Conservation (phyloP, 2,113 vertebrate species). For the Lycocorax pyrrhopterus region DNA sequence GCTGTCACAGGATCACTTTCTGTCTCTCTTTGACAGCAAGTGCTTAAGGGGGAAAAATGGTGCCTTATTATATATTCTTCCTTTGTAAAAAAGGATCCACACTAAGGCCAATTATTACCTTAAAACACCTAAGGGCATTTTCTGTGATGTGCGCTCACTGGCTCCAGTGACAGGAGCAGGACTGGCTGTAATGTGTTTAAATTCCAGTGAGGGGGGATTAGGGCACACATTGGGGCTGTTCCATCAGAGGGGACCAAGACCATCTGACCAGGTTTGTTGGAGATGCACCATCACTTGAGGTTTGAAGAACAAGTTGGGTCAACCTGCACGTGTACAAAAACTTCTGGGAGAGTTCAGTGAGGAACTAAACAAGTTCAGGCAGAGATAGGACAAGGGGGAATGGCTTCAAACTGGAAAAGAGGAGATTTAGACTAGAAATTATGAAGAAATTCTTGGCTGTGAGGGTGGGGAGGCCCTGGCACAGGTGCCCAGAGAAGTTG, state of each 20-base stretch:
- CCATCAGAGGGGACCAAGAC: background rate
- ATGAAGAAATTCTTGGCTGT: background rate
- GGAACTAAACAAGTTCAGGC: background rate
- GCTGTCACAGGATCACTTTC: background rate
- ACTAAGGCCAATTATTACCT: background rate
- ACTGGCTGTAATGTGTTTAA: background rate
- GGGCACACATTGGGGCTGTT: accelerated
- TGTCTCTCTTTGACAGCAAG: background rate
- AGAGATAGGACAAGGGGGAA: background rate
- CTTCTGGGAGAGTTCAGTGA: background rate
- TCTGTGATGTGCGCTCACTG: background rate
- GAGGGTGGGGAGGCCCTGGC: background rate
- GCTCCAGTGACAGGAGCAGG: background rate
- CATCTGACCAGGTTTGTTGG: background rate
- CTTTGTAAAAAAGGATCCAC: background rate
- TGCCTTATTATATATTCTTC: background rate
- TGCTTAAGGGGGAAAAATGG: background rate
- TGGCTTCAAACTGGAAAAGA: background rate
- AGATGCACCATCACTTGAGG: background rate
- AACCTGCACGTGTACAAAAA: accelerated
- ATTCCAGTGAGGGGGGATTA: background rate
- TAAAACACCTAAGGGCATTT: background rate
- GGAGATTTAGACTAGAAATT: background rate
- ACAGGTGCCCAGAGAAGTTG: background rate
- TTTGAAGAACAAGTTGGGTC: background rate